Base-by-base conservation (phyloP, 92 coral and sea anemone genomes). In the Siderastrea radians region DNA sequence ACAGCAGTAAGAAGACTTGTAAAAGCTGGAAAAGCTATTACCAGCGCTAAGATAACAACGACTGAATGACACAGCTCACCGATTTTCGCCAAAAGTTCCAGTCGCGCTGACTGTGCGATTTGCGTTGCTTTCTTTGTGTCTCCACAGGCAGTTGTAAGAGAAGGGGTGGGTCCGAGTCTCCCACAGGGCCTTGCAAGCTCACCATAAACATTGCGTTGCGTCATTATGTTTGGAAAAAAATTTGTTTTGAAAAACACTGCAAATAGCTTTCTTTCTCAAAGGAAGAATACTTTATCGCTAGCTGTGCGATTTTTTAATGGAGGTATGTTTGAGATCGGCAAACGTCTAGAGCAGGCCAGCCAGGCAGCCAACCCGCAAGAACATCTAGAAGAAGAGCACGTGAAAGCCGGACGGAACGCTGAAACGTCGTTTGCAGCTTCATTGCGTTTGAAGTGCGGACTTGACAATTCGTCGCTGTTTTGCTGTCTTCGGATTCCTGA, bases 401-500 rank as follows among this genome's bases (percentile, higher is more conserved):
- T 88, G 54, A 93, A 90, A 88, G 98, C 98, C 17, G 99, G 99
- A 74, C 91, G 99, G 65, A 95, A 91, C 77, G 99, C 99, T 11
- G 99, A 97, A 75, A 81, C 84, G 13, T 73, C 96, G 11, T 96
- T 97, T 14, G 98, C 94, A 60, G 75, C 96, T 17, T 85, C 72
- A 49, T 88, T 97, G 90, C 91, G 87, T 75, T 81, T 67, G 49
- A 86, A 89, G 72, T 91, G 94, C 74, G 96, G 96, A 46, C 86
- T 95, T 4, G 95, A 96, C 66, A 70, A 75, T 26, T 84, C 95
- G 64, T 92, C 97, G 58, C 84, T 97, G 80, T 97, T 97, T 87
- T 97, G 98, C 79, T 96, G 95, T 46, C 92, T 97, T 73, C 91
- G 99, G 46, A 91, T 97, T 62, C 98, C 99, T 38, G 99, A 97